Percentiles rank a stretch among this genome's conserved stretches.
These are phyloP conservation scores for Zaprionus ghesquierei DNA, from an alignment of 1,140 invertebrate species.

Conservation along the genomic window DNA sequence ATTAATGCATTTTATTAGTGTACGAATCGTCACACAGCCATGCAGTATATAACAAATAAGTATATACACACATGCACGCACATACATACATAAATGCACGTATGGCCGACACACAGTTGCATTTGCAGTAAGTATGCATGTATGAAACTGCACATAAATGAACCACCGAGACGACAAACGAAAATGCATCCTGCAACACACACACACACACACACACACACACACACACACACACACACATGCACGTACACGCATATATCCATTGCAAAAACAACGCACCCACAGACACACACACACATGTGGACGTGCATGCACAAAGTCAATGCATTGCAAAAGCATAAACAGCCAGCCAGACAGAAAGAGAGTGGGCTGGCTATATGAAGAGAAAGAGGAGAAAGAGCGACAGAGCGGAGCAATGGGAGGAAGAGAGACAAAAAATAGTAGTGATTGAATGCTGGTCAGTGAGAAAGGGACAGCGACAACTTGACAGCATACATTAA, in stretches of 20 bases:
- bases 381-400: neutral
- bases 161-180: conserved; percentile 52
- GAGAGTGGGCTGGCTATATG: conserved; percentile 11
- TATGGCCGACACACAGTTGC: neutral
- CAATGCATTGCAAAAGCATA: conserved; percentile 45
- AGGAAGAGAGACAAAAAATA: conserved; percentile 8
- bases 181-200: conserved; percentile 57
- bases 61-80: neutral
- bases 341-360: conserved; percentile 56
- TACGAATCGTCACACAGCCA: neutral
- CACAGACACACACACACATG: neutral
- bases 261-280: neutral
- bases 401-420: neutral
- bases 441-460: neutral
- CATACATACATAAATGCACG: neutral
- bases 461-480: conserved; percentile 21
- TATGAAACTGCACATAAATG: conserved; percentile 39
- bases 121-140: neutral
- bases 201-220: neutral
- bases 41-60: neutral
- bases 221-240: conserved; percentile 1
- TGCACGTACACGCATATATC: neutral
- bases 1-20: neutral
- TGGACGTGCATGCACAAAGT: neutral
- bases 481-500: conserved; percentile 60